Percentiles rank a stretch among this genome's conserved stretches.
Conservation (phyloP, 2,113 vertebrate genomes). For the Tragelaphus strepsiceros region DNA sequence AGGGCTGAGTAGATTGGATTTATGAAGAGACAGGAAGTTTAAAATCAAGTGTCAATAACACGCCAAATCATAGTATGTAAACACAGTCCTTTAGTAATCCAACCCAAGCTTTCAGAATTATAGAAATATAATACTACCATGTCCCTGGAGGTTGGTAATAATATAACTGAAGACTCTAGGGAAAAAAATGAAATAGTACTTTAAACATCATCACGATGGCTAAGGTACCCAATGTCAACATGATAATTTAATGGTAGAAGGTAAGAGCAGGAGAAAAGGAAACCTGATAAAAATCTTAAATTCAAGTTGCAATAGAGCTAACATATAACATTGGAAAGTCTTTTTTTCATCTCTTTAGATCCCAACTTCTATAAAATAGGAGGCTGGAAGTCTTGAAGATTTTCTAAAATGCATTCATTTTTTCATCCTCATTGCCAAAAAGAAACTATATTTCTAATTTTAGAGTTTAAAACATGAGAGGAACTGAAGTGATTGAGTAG, state of each 20-base stretch:
- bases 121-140: background rate
- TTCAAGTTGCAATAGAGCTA: background rate
- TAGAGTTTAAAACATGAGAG: slow-evolving; percentile 1
- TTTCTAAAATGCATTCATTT: slow-evolving; percentile 32
- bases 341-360: background rate
- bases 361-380: background rate
- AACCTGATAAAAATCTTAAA: background rate
- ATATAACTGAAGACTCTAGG: background rate
- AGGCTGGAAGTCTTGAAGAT: background rate
- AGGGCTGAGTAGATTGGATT: background rate
- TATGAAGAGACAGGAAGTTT: background rate
- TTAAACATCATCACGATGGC: background rate
- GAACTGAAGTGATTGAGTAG: background rate
- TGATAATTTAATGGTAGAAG: background rate
- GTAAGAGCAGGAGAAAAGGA: background rate
- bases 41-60: background rate
- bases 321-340: background rate
- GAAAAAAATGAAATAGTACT: background rate
- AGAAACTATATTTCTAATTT: slow-evolving; percentile 34
- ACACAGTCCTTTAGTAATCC: background rate
- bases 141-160: background rate
- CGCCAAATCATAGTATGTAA: background rate
- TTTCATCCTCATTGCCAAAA: slow-evolving; percentile 4
- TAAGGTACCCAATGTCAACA: background rate
- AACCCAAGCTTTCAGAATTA: background rate